A percentile compares a stretch with the other conserved stretches of the same genome.
These are phyloP conservation scores for Tachina fera DNA, from an alignment of 2,888 invertebrate species.

Conservation along the genomic window DNA sequence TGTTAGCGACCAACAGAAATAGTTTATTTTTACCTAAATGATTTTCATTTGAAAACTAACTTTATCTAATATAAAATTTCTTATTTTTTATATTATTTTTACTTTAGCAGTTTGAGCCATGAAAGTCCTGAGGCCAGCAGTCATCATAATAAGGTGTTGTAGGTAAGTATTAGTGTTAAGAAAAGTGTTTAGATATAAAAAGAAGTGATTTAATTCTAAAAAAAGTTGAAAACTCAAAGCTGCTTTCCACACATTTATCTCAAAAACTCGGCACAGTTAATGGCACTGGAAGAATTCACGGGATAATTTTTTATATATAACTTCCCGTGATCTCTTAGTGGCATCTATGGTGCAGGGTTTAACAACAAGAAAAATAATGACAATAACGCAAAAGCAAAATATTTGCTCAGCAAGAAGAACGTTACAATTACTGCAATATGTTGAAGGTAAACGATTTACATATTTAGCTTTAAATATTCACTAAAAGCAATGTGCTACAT, in stretches of 20 bases:
- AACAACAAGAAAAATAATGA: constrained; percentile 59
- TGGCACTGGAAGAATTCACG: constrained; percentile 88
- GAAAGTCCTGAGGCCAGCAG: too few species aligned
- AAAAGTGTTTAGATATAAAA: constrained; percentile 28
- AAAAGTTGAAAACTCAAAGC: background rate
- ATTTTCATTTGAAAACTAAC: too few species aligned
- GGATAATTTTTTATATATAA: constrained; percentile 82
- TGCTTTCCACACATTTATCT: background rate
- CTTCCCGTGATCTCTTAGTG: constrained; percentile 84
- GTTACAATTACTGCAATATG: background rate
- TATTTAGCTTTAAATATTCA: background rate
- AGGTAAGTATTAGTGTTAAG: constrained; percentile 38
- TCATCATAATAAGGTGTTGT: background rate
- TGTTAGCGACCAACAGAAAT: constrained; percentile 1
- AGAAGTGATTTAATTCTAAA: constrained; percentile 16
- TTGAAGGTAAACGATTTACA: background rate
- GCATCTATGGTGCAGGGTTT: constrained; percentile 83
- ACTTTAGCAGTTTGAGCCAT: background rate
- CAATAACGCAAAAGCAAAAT: background rate
- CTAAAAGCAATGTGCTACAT: constrained; percentile 10
- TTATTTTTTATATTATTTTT: background rate
- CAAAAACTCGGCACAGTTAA: constrained; percentile 83
- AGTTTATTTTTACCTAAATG: background rate
- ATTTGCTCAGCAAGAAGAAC: background rate
- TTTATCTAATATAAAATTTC: background rate